These are phyloP conservation scores for Monochamus saltuarius DNA, from an alignment of 1,140 invertebrate species.

Conservation along the genomic window DNA sequence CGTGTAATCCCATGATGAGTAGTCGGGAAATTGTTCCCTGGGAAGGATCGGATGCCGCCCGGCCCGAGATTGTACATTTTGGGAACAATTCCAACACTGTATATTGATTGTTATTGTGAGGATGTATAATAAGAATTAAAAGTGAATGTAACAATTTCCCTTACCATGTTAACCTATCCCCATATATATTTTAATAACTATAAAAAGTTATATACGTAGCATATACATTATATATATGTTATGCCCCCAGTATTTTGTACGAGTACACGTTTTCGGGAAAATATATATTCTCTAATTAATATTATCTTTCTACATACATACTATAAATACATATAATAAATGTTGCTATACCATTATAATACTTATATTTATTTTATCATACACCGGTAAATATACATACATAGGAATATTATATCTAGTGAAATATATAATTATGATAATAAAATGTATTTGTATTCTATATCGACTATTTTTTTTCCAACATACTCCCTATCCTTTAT, in stretches of 20 bases:
- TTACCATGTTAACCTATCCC: slow-evolving; percentile 36
- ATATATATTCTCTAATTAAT: slow-evolving; percentile 50
- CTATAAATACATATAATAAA: slow-evolving; percentile 50
- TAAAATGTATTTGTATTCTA: slow-evolving; percentile 54
- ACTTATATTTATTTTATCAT: slow-evolving; percentile 52
- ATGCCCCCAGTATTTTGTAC: slow-evolving; percentile 51
- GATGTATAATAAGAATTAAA: slow-evolving; percentile 46
- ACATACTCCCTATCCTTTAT: background rate
- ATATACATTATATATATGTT: slow-evolving; percentile 33
- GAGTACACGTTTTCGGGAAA: slow-evolving; percentile 53
- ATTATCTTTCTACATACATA: slow-evolving; percentile 53
- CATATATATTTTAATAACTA: slow-evolving; percentile 47
- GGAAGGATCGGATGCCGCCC: too few relatives aligned
- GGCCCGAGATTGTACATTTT: slow-evolving; percentile 15
- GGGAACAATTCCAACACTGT: slow-evolving; percentile 8
- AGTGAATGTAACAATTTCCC: slow-evolving; percentile 37
- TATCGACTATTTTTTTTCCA: slow-evolving; percentile 1
- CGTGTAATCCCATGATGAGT: slow-evolving; percentile 33
- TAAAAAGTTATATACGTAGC: slow-evolving; percentile 46
- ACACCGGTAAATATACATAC: slow-evolving; percentile 51
- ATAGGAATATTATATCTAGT: slow-evolving; percentile 53
- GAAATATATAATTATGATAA: slow-evolving; percentile 53
- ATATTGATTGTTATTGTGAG: slow-evolving; percentile 39
- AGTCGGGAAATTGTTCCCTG: slow-evolving; percentile 6
- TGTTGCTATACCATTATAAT: slow-evolving; percentile 53